A percentile compares a stretch with the other conserved stretches of the same genome.
Conservation (phyloP, 2,888 invertebrate species). For the Lithophane socia region DNA sequence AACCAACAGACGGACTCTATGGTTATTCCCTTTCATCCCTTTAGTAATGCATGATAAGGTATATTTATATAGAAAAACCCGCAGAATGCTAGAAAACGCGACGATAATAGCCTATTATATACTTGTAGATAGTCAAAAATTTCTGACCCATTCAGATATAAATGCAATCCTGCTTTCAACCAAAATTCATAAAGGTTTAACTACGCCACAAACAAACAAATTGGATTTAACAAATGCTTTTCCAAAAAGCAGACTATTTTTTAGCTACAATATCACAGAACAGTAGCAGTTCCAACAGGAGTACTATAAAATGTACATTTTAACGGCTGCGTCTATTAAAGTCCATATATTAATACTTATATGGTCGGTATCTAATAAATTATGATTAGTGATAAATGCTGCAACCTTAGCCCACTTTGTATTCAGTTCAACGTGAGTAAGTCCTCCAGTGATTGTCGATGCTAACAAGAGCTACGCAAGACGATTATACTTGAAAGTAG, state of each 20-base stretch:
- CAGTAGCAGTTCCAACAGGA: conserved; percentile 26
- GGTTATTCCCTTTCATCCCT: neutral
- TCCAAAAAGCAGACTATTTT: conserved; percentile 15
- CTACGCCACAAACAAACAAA: conserved; percentile 14
- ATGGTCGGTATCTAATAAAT: conserved; percentile 62
- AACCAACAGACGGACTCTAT: neutral
- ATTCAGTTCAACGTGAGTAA: conserved; percentile 44
- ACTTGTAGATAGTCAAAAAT: neutral
- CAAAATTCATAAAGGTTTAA: conserved; percentile 27
- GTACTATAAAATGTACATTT: conserved; percentile 50
- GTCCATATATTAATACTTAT: conserved; percentile 45
- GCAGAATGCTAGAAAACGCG: neutral
- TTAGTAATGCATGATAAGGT: conserved; percentile 10
- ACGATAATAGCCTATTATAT: neutral
- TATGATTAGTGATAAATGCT: conserved; percentile 65
- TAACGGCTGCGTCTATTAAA: conserved; percentile 37
- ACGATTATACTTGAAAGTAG: neutral
- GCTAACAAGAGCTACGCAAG: conserved; percentile 5
- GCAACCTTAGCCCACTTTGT: conserved; percentile 61
- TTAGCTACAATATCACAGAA: conserved; percentile 30
- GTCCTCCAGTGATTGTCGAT: conserved; percentile 23
- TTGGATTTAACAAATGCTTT: conserved; percentile 22
- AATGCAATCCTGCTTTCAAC: neutral
- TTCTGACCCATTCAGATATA: neutral
- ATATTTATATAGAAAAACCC: neutral